Base-by-base conservation (phyloP, 2,888 invertebrate genomes). In the Acleris holmiana region DNA sequence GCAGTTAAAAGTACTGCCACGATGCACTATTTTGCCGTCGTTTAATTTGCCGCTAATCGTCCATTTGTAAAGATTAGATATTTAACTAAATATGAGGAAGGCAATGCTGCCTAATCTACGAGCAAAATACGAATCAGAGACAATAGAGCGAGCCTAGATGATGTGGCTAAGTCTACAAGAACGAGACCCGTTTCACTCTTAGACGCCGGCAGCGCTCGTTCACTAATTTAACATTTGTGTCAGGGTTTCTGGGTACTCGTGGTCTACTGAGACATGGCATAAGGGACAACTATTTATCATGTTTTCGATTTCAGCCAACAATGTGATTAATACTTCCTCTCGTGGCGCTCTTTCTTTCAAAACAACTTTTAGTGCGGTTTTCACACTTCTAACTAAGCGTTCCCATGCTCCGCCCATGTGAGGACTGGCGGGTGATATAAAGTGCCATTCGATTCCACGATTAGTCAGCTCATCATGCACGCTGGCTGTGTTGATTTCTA, bases 201-300 rank as follows among this genome's bases (percentile, higher is more conserved):
- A n/a, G n/a, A n/a, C n/a, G n/a, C n/a, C n/a, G n/a, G n/a, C n/a
- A n/a, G n/a, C n/a, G n/a, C n/a, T n/a, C n/a, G n/a, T n/a, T n/a
- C n/a, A n/a, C n/a, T n/a, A n/a, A n/a, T n/a, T n/a, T n/a, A n/a
- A n/a, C n/a, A n/a, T n/a, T n/a, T n/a, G 56, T 1, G 75, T 73
- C 5, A 74, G 0, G 67, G 61, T 49, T 70, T 71, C 2, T 40
- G 49, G 35, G 69, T 68, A 8, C 55, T 15, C 2, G 66, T 25
- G 69, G 13, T 73, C 70, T 3, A 63, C 40, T 0, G 73, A 69
- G 2, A 73, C 72, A 57, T 71, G 68, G 3, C 68, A 23, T 3
- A 55, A n/a, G 2, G 55, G 55, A 1, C 55, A 23, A 10, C 44
- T 46, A 15, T 55, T 46, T 0, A 55, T 15, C 10, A 25, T 21